These are phyloP conservation scores for Laticauda laticaudata DNA, from an alignment of 2,113 vertebrate genomes.

Conservation along the genomic window DNA sequence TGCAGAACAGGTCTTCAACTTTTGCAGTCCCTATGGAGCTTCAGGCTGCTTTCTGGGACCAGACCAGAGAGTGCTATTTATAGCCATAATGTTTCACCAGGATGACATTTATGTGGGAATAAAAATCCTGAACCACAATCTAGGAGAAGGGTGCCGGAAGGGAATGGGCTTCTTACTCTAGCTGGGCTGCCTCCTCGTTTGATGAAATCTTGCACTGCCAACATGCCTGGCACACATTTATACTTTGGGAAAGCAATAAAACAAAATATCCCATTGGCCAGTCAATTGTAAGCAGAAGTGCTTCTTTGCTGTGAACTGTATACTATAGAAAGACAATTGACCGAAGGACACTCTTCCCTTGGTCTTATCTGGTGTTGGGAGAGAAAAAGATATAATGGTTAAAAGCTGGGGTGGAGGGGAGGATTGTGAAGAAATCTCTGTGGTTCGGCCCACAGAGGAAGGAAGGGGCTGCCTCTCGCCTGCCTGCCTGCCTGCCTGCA, in stretches of 20 bases:
- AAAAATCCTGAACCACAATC: not conserved
- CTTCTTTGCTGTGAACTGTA: constrained; percentile 25
- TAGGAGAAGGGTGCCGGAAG: not conserved
- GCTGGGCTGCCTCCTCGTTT: constrained; percentile 39
- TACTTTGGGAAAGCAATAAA: constrained; percentile 53
- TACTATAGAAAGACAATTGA: not conserved
- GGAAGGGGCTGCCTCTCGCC: not conserved
- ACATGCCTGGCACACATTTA: constrained; percentile 35
- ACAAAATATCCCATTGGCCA: constrained; percentile 52
- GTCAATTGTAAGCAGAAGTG: constrained; percentile 25
- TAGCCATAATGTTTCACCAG: constrained; percentile 8
- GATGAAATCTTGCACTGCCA: constrained; percentile 28
- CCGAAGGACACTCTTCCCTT: not conserved
- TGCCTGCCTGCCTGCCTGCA: not conserved
- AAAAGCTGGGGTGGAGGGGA: not conserved
- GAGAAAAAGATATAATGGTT: not conserved
- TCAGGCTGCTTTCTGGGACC: not conserved
- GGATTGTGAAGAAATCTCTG: not conserved
- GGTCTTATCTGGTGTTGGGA: not conserved
- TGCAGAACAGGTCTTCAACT: not conserved
- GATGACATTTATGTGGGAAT: constrained; percentile 3
- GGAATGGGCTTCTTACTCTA: constrained; percentile 11
- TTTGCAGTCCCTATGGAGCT: not conserved
- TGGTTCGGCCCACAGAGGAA: not conserved
- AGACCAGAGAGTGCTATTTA: constrained; percentile 2